Base-by-base conservation (phyloP, 2,797 vertebrate species). In the Calcarius lapponicus region DNA sequence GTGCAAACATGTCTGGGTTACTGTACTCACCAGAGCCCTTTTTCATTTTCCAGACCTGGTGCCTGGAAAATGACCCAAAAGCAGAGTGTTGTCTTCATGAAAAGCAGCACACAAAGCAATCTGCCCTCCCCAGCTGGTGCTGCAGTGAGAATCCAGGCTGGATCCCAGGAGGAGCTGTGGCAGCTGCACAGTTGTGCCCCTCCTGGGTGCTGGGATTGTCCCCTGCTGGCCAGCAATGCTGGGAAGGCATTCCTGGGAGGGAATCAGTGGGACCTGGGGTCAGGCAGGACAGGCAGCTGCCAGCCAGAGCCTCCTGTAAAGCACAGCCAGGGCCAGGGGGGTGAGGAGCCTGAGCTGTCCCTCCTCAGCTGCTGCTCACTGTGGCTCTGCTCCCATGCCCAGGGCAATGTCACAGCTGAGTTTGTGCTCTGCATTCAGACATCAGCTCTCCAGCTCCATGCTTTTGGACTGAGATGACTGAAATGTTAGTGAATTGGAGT, bases 31-130 rank as follows among this genome's bases (percentile, higher is more conserved):
- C 92, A 80, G 81, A 93, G 93, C 66, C 92, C 94, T 94, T 88
- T 94, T 72, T 90, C 88, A 88, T 90, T 96, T 92, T 95, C 94
- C 92, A 32, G 91, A 90, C 81, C 92, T 79, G 80, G 48, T 84
- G 87, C 81, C 95, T 97, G 93, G 76, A 90, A 83, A 96, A 83
- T 92, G 95, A 96, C 96, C 95, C 94, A 64, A 96, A 65, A 97
- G 89, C 91, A 93, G 75, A 22, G 38, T 93, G 94, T 95, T 91
- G 81, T 95, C 87, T 91, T 94, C 62, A 43, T 72, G 78, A 84
- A 93, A 89, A 96, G 76, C 70, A 92, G 88, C 90, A 62, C 90
- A 93, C 83, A 72, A 69, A 94, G 80, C 62, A 16, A 34, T 34
- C 66, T 93, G 88, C 72, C 93, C 90, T 88, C 89, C 48, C 71